phyloP scores from a whole-genome alignment of 2,113 vertebrate genomes.

The Monopterus albus region DNA sequence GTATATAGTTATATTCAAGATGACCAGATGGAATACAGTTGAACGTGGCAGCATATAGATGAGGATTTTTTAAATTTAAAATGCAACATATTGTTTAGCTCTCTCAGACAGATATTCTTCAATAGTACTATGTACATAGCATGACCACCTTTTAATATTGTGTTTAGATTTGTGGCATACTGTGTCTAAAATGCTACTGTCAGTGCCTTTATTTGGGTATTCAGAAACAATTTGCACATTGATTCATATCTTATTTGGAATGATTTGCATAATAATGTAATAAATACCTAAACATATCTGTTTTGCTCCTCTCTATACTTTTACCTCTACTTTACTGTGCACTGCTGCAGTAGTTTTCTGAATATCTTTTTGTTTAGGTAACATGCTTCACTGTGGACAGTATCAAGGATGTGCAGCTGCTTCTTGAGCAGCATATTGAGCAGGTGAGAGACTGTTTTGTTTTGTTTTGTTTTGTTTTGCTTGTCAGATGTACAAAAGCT shows the following conservation, averaged over 20 bases:
- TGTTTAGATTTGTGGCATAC: neutral
- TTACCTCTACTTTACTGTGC: too few relatives aligned
- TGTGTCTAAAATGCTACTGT: neutral
- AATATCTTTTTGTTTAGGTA: slow-evolving; percentile 84
- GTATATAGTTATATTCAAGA: neutral
- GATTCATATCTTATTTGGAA: neutral
- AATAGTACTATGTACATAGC: neutral
- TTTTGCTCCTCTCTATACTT: neutral
- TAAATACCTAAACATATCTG: neutral
- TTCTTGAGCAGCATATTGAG: slow-evolving; percentile 87
- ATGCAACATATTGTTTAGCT: too few relatives aligned
- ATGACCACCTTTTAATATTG: neutral
- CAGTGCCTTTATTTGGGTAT: neutral
- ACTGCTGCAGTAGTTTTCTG: too few relatives aligned
- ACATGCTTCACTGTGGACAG: slow-evolving; percentile 80
- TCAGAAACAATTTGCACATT: neutral
- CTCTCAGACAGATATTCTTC: neutral
- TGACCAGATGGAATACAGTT: neutral
- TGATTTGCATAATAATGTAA: neutral
- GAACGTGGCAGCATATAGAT: neutral
- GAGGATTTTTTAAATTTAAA: too few relatives aligned
- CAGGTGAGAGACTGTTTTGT: slow-evolving; percentile 82
- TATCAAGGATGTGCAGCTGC: slow-evolving; percentile 82
- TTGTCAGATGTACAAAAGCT: neutral
- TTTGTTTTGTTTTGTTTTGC: neutral